These are phyloP conservation scores for Spodoptera litura DNA, from an alignment of 1,140 invertebrate species.

Conservation along the genomic window DNA sequence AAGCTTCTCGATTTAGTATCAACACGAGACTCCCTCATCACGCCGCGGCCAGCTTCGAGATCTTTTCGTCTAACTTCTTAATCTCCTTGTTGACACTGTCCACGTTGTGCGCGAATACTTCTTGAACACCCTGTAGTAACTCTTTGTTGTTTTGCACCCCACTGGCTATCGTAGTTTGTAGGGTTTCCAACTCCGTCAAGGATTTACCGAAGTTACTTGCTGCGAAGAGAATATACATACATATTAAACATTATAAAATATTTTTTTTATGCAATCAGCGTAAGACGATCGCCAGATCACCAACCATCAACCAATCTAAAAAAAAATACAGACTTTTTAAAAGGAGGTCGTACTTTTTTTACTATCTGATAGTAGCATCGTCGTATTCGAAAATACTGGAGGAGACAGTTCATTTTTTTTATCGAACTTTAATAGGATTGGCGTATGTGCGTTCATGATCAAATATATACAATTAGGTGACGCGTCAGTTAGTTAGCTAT, in stretches of 20 bases:
- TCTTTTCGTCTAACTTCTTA: conserved; percentile 90
- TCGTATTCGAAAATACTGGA: too few species aligned
- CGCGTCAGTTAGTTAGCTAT: too few species aligned
- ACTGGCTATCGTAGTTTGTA: conserved; percentile 91
- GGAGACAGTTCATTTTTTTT: too few species aligned
- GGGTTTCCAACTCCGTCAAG: conserved; percentile 92
- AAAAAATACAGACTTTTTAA: too few species aligned
- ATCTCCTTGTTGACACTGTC: conserved; percentile 92
- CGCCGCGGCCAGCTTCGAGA: conserved; percentile 77
- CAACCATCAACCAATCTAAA: too few species aligned
- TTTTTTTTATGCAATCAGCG: too few species aligned
- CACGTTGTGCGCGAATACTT: conserved; percentile 91
- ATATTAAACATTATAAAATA: background rate
- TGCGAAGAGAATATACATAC: conserved; percentile 69
- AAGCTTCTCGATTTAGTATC: conserved; percentile 41
- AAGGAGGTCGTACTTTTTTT: too few species aligned
- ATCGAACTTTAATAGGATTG: too few species aligned
- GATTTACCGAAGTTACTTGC: conserved; percentile 95
- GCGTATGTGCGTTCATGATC: too few species aligned
- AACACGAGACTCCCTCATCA: conserved; percentile 56
- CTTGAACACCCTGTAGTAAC: conserved; percentile 92
- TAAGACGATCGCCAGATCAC: too few species aligned
- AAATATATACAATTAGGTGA: too few species aligned
- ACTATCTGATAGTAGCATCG: too few species aligned
- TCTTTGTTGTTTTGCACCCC: conserved; percentile 92